Evolutionary conservation across 2,113 vertebrate species (phyloP), one percentile per base, ranked within the genome.

Genomic region (Colaptes auratus): DNA sequence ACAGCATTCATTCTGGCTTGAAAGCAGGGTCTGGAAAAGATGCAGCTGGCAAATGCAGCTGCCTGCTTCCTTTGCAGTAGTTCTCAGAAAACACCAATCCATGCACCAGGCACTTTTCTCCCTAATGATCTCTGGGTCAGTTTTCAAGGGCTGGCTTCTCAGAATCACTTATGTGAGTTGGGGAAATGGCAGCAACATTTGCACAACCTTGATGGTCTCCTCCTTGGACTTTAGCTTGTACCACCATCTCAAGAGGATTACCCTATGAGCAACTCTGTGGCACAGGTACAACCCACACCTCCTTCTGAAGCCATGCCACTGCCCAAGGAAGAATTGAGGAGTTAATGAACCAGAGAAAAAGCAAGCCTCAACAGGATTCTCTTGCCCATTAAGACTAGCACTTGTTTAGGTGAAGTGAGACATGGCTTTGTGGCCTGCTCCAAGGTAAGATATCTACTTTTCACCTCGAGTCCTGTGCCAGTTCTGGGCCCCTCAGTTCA

Each of bases 31-130:
- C 76, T 92, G 87, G 87, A 94, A 82, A 80, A 92, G 67, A 69
- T 95, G 89, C 93, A 92, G 76, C 92, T 96, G 96, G 82, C 95
- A 91, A 70, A 94, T 72, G 70, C 82, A 92, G 56, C 91, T 27
- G 9, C 76, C 80, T 60, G 10, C 69, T 92, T 94, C 87, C 93
- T 92, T 74, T 86, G 79, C 79, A 90, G 86, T 79, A 72, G 53
- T 94, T 88, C 95, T 95, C 88, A 92, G 94, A 96, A 96, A 86
- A 95, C 69, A 91, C 80, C 79, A 95, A 74, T 92, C 61, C 82
- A 66, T 27, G 66, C 59, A 88, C 15, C 53, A 84, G 61, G 52
- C 86, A 90, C 73, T 96, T 95, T 91, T 28, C 72, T 93, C 79
- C 52, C 78, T 95, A 80, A 80, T 91, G 91, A 89, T 89, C 82